Base-by-base conservation (phyloP, 2,888 invertebrate genomes). In the Cremastinae sp. region DNA sequence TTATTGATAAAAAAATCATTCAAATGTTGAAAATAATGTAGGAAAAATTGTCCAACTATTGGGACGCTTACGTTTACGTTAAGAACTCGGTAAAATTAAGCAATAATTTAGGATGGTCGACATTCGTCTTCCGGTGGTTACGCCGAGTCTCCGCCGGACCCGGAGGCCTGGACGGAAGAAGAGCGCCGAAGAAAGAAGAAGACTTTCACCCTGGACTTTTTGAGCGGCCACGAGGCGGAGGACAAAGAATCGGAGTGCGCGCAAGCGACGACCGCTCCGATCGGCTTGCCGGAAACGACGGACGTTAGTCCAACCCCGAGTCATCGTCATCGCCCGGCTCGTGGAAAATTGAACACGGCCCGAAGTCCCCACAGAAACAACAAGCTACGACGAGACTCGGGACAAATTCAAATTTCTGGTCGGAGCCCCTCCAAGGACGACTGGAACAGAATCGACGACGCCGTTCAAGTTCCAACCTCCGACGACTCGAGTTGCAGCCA, bases 161-260 rank as follows among this genome's bases (percentile, higher is more conserved):
- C 78, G 14, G 85, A 85, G 1, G 71, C 82, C 8, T 94, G 95
- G 92, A 91, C 93, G 53, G 93, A 94, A 73, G 95, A 95, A 78
- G 95, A 95, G 68, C 93, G 94, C 81, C 92, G 93, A 78, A 91
- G 94, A 74, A 93, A 93, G 84, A 94, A 94, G 90, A 94, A 94
- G 86, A 93, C 93, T 18, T 95, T 96, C 90, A 95, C 94, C 53
- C 90, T 96, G 78, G 96, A 96, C 85, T 93, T 96, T 90, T 91
- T 93, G 68, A 90, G 92, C 79, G 90, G 93, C 73, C 91, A 92
- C 87, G 92, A 92, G 88, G 90, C 90, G 20, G 91, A 92, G 9
- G 86, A 86, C 38, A 82, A 82, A 43, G 72, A 80, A 36, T 72
- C 22, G 47, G 84, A 84, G 5, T 53, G 75, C 59, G 12, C 68